Evolutionary conservation across 2,113 vertebrate genomes (phyloP), one percentile per base, ranked within the genome.

Genomic region (Urocitellus parryii): DNA sequence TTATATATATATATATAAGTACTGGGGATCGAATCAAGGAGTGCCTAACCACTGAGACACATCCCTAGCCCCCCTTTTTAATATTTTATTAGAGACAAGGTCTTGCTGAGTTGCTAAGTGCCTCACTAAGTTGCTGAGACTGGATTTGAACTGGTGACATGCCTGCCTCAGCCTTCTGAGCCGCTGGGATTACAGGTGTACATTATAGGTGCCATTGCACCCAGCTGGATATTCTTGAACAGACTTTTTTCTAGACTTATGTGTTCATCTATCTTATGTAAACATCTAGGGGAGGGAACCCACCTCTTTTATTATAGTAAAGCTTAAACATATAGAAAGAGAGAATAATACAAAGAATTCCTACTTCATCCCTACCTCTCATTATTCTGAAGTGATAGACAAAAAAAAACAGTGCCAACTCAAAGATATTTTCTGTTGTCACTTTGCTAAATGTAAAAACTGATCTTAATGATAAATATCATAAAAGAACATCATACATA

Each of bases 391-490:
- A 77, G 27, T 70, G 6, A 22, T 76, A 42, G 10, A 48, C 51
- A 76, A 45, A 45, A 45, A 45, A 74, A 48, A 84, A 39, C 61
- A 34, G 48, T 14, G 67, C 27, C 82, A 72, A 92, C 11, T 51
- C 42, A 51, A 74, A 94, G 34, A 87, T 16, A 82, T 27, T 68
- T 90, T 37, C 58, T 63, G 5, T 61, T 61, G 8, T 76, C 61
- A 32, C 32, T 77, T 39, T 65, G n/a, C 39, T 81, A 77, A 96
- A 74, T 51, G 77, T 10, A 96, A 92, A 96, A 70, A 68, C 1
- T 37, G 4, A 10, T 70, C 65, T n/a, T 77, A 73, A 91, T n/a
- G 42, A 91, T 34, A 92, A 94, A 77, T 68, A 92, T 32, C 74
- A 93, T 37, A 45, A 76, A 45, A 76, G 67, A 93, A 39, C 27